A percentile compares a stretch with the other conserved stretches of the same genome.
phyloP scores from a whole-genome alignment of 2,888 invertebrate genomes.

The Dryobotodes eremita region DNA sequence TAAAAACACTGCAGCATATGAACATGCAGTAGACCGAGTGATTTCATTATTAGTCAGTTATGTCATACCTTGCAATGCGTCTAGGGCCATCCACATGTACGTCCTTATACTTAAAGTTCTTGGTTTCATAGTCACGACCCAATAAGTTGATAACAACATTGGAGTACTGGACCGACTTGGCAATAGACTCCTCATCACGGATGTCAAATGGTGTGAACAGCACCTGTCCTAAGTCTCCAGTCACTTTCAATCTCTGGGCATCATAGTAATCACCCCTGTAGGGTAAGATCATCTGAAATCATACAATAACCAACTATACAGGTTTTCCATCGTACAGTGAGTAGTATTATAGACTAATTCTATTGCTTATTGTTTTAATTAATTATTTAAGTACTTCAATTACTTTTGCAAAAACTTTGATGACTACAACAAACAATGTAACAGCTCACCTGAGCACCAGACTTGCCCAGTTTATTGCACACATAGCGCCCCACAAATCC shows the following conservation, averaged over 20 bases:
- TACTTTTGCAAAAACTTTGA: background rate
- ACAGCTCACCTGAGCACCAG: conserved; percentile 93
- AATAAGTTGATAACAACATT: conserved; percentile 99
- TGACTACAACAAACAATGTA: conserved; percentile 6
- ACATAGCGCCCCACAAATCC: conserved; percentile 97
- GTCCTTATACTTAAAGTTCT: conserved; percentile 96
- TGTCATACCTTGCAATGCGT: conserved; percentile 93
- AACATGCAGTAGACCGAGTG: background rate
- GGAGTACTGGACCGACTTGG: conserved; percentile 96
- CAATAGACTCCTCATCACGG: conserved; percentile 96
- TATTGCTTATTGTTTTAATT: background rate
- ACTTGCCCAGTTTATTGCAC: conserved; percentile 97
- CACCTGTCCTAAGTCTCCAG: conserved; percentile 98
- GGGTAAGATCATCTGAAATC: conserved; percentile 95
- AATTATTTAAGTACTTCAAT: background rate
- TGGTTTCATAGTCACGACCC: conserved; percentile 97
- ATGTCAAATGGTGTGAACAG: conserved; percentile 96
- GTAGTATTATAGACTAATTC: background rate
- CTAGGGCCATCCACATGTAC: conserved; percentile 97
- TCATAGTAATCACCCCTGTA: conserved; percentile 97
- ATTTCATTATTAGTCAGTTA: background rate
- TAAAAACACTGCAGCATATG: background rate
- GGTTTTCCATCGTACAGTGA: background rate
- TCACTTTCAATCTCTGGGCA: conserved; percentile 94
- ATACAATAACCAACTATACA: conserved; percentile 25